phyloP scores from a whole-genome alignment of 2,113 vertebrate genomes.

The Pavo muticus region DNA sequence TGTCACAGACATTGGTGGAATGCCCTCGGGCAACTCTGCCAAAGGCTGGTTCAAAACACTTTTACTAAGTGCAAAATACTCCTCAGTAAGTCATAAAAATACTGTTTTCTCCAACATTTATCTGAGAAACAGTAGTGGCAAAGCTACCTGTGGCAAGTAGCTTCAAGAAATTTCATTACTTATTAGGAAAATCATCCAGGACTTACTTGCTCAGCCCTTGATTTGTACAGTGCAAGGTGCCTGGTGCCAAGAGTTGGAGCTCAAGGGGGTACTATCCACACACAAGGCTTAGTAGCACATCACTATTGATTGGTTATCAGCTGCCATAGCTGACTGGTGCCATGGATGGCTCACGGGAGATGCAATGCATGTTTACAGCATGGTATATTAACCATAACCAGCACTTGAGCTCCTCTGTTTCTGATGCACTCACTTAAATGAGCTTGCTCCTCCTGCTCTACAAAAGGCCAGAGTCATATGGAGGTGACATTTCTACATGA shows the following conservation, averaged over 20 bases:
- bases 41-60: not conserved
- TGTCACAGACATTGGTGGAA: not conserved
- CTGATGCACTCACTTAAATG: not conserved
- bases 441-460: not conserved
- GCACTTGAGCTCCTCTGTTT: not conserved
- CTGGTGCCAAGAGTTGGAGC: slow-evolving; percentile 54
- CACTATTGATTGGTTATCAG: not conserved
- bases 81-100: not conserved
- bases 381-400: slow-evolving; percentile 5
- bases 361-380: not conserved
- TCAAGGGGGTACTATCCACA: slow-evolving; percentile 57
- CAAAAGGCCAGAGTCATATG: not conserved
- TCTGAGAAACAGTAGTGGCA: not conserved
- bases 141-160: not conserved
- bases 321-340: not conserved
- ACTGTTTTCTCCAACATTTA: not conserved
- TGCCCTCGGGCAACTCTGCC: not conserved
- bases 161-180: not conserved
- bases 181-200: not conserved
- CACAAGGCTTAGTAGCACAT: slow-evolving; percentile 39
- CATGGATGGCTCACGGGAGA: not conserved
- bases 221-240: slow-evolving; percentile 25
- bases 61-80: not conserved
- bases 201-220: slow-evolving; percentile 19
- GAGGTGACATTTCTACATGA: not conserved